Evolutionary conservation across 2,888 invertebrate genomes (phyloP), one percentile per base, ranked within the genome.

Genomic region (Agrochola circellaris): DNA sequence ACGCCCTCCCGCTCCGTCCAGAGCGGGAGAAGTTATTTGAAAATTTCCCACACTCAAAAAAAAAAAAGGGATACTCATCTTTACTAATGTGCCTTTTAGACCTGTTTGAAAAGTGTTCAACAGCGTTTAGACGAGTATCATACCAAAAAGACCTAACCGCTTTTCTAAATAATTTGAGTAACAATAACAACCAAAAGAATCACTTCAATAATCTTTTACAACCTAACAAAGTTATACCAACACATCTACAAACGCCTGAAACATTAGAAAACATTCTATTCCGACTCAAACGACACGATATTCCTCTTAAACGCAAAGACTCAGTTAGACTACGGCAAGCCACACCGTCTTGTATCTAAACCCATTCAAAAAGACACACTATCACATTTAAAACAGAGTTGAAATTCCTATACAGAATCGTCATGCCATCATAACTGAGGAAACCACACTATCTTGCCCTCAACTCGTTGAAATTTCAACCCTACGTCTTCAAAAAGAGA

Each of bases 291-390:
- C 75, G 69, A 87, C 84, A 88, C 20, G 82, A 73, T 73, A 88
- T 87, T 69, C 76, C 88, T 87, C 79, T 87, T 77, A 88, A 88
- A 79, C 73, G 73, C 73, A 58, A 75, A 71, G 76, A 75, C 84
- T 75, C 77, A 85, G 87, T 86, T 87, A 89, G 86, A 77, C 75
- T 65, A 76, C 70, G 38, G 30, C 15, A 78, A 73, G 64, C 75
- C 68, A 66, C 62, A 73, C 70, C 66, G 77, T 77, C 77, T 81
- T 70, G 38, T 30, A 1, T 20, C n/a, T 1, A 15, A 34, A 69
- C 0, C 13, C 3, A 34, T n/a, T 30, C 9, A 51, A 88, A 81
- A 69, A 45, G 0, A 45, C 5, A 38, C 82, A n/a, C 7, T 66
- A 54, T 11, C 0, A 0, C 0, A 1, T 45, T 7, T 2, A 1